phyloP scores from a whole-genome alignment of 2,113 vertebrate species.

The Cyprinus carpio region DNA sequence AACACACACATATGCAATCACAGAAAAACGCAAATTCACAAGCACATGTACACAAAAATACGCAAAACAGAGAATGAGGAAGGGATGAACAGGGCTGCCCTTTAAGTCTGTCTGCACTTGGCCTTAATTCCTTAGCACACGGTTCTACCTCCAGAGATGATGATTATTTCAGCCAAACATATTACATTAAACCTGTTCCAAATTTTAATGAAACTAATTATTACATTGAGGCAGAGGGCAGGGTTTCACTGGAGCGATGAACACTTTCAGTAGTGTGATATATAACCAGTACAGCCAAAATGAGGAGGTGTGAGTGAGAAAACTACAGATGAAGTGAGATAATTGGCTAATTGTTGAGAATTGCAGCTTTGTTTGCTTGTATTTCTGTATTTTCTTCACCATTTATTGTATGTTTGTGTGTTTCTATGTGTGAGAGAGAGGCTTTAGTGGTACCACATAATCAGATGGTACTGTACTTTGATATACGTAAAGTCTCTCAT shows the following conservation, averaged over 20 bases:
- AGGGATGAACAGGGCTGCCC: slow-evolving; percentile 13
- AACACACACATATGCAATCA: slow-evolving; percentile 1
- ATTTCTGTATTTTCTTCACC: not conserved
- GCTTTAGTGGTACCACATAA: too few species aligned
- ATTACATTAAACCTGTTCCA: slow-evolving; percentile 32
- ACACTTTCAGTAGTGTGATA: not conserved
- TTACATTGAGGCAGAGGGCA: not conserved
- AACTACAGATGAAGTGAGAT: not conserved
- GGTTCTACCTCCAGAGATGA: slow-evolving; percentile 10
- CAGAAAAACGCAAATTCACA: slow-evolving; percentile 24
- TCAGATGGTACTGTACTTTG: too few species aligned
- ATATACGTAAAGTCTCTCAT: too few species aligned
- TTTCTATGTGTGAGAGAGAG: not conserved
- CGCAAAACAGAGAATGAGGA: slow-evolving; percentile 12
- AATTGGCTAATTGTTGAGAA: not conserved
- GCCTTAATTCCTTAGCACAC: slow-evolving; percentile 29
- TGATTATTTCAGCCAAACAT: slow-evolving; percentile 15
- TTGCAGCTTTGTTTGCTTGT: not conserved
- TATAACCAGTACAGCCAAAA: not conserved
- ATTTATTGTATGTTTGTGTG: not conserved
- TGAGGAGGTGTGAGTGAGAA: not conserved
- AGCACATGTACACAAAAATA: slow-evolving; percentile 36
- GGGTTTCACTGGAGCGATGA: not conserved
- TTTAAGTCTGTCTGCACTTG: slow-evolving; percentile 23
- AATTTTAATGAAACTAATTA: slow-evolving; percentile 12